Evolutionary conservation across 2,888 invertebrate species (phyloP), one percentile per base, ranked within the genome.

Genomic region (Ypsolopha sequella): DNA sequence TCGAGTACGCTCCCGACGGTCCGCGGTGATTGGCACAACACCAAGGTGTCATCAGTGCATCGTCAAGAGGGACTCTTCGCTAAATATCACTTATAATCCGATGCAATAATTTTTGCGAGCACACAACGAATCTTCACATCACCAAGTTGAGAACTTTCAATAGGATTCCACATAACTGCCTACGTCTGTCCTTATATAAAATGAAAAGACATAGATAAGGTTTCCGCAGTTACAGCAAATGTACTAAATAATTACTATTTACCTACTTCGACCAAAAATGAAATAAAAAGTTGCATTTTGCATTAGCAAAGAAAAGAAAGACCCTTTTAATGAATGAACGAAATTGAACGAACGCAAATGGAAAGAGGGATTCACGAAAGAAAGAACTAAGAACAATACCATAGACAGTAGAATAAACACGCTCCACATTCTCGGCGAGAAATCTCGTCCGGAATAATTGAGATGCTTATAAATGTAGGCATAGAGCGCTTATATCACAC

Each of bases 111-210:
- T n/a, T 10, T 39, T 24, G 33, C 43, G 35, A 6, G 41, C 33
- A 50, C 36, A 50, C 49, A 49, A 24, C 47, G 49, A 49, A 39
- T 33, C 49, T 39, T 49, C 24, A 33, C 49, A 49, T 49, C 49
- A 49, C 49, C n/a, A n/a, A 24, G n/a, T 39, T n/a, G 39, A 7
- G 14, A 39, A 41, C 24, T 39, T 11, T 10, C 33, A 33, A n/a
- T 33, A 39, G 24, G 11, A 11, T 49, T 10, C 49, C 39, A 49
- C 49, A 49, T 49, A 49, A 49, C 49, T 49, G 24, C 13, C 7
- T 33, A 39, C 41, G 13, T 39, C 41, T 24, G n/a, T 10, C 14
- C 11, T 39, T 4, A 9, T 11, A 14, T n/a, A 11, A 11, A 36
- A 41, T 34, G n/a, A 33, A 49, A 24, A 33, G 34, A n/a, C 39